Evolutionary conservation across 1,140 invertebrate genomes (phyloP).

Genomic region (Bemisia tabaci): DNA sequence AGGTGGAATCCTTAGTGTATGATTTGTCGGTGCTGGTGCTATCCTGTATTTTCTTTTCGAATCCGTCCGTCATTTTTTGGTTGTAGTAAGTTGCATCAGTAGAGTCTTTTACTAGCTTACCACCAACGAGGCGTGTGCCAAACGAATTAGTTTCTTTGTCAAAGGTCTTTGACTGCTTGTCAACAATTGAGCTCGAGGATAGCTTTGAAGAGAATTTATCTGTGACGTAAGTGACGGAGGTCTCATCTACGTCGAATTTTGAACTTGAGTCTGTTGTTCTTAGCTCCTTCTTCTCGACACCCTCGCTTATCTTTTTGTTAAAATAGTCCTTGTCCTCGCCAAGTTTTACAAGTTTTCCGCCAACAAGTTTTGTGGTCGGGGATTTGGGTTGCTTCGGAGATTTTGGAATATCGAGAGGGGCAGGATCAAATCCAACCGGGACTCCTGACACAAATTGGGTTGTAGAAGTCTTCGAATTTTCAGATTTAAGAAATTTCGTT

Average conservation of each 20-base stretch:
- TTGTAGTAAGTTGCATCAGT: not conserved
- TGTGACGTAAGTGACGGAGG: not conserved
- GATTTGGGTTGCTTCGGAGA: not conserved
- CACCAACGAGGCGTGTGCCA: conserved; percentile 9
- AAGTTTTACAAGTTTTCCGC: not conserved
- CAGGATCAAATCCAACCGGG: not conserved
- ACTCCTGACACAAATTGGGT: not conserved
- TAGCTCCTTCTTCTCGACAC: not conserved
- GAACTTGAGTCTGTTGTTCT: not conserved
- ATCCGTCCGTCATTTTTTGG: not conserved
- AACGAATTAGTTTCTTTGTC: not conserved
- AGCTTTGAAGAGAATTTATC: not conserved
- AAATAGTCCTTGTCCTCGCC: not conserved
- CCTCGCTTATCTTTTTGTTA: not conserved
- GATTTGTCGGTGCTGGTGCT: not conserved
- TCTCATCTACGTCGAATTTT: no score
- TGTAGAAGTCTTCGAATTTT: not conserved
- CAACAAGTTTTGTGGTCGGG: not conserved
- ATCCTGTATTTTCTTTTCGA: no score
- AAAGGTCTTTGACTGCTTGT: not conserved
- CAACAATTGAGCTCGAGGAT: not conserved
- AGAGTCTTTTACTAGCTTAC: conserved; percentile 7
- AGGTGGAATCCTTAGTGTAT: not conserved
- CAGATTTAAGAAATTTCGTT: no score
- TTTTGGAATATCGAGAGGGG: not conserved